A percentile compares a stretch with the other conserved stretches of the same genome.
phyloP scores from a whole-genome alignment of 1,140 invertebrate genomes.

The Aricia agestis region DNA sequence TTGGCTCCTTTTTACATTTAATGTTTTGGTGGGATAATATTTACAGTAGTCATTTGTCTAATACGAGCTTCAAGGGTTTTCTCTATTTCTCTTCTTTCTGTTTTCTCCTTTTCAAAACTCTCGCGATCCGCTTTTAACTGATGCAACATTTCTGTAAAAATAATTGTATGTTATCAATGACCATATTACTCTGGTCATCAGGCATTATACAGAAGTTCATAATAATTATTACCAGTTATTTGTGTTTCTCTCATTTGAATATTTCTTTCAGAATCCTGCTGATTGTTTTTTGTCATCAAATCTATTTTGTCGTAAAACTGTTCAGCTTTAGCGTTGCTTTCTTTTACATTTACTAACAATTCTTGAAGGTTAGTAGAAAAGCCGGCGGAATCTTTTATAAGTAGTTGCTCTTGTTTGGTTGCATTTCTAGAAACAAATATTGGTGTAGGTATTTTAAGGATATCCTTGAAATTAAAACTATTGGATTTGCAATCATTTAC shows the following conservation, averaged over 20 bases:
- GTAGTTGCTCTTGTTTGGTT: slow-evolving; percentile 59
- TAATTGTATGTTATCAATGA: neutral
- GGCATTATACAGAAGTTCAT: neutral
- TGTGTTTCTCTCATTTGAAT: slow-evolving; percentile 55
- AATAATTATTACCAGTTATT: slow-evolving; percentile 41
- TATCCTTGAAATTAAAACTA: neutral
- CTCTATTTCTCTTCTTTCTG: slow-evolving; percentile 52
- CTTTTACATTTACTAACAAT: slow-evolving; percentile 48
- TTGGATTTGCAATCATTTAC: slow-evolving; percentile 31
- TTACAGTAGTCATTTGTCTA: slow-evolving; percentile 65
- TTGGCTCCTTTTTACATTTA: too few relatives aligned
- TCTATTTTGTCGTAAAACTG: slow-evolving; percentile 49
- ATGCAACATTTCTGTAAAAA: slow-evolving; percentile 53
- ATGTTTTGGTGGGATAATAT: too few relatives aligned
- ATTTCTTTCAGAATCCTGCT: slow-evolving; percentile 42
- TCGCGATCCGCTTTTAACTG: slow-evolving; percentile 58
- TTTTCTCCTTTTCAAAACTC: slow-evolving; percentile 59
- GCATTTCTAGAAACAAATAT: slow-evolving; percentile 45
- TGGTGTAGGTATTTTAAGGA: neutral
- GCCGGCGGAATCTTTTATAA: slow-evolving; percentile 56
- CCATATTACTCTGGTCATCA: neutral
- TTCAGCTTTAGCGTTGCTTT: slow-evolving; percentile 48
- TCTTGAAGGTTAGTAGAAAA: slow-evolving; percentile 55
- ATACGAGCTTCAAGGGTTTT: slow-evolving; percentile 58
- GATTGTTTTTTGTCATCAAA: slow-evolving; percentile 40